Conservation (phyloP, 2,113 vertebrate genomes). For the Callaeas wilsoni region DNA sequence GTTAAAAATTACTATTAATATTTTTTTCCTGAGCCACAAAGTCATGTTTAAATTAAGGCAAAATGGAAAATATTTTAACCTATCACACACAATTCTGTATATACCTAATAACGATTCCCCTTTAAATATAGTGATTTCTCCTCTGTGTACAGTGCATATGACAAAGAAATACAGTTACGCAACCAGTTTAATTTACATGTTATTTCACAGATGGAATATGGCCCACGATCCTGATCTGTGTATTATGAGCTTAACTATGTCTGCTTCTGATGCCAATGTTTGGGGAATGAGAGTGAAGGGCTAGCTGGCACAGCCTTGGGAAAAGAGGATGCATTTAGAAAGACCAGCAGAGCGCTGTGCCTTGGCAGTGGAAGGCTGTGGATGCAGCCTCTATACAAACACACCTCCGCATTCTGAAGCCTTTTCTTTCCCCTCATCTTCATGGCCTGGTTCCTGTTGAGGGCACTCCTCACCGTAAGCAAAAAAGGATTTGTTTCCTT, state of each 20-base stretch:
- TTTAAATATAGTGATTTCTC: not conserved
- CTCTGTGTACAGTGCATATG: not conserved
- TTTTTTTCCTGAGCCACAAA: not conserved
- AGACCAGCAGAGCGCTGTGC: not conserved
- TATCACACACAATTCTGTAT: not conserved
- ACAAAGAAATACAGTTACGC: not conserved
- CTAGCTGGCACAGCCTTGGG: not conserved
- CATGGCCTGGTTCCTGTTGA: not conserved
- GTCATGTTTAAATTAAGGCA: not conserved
- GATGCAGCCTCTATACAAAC: not conserved
- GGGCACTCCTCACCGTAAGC: not conserved
- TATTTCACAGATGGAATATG: not conserved
- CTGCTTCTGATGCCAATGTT: not conserved
- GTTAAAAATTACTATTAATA: not conserved
- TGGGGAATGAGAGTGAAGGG: not conserved
- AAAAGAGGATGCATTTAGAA: not conserved
- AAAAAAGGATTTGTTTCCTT: not conserved
- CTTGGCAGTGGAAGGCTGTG: not conserved
- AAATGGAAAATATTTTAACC: not conserved
- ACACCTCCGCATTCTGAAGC: not conserved
- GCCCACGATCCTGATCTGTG: not conserved
- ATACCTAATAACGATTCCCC: not conserved
- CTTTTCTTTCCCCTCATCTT: not conserved
- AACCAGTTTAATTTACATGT: not conserved
- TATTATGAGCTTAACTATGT: not conserved